These are phyloP conservation scores for Gymnothorax reevesii DNA, from an alignment of 2,797 vertebrate genomes.

Conservation along the genomic window DNA sequence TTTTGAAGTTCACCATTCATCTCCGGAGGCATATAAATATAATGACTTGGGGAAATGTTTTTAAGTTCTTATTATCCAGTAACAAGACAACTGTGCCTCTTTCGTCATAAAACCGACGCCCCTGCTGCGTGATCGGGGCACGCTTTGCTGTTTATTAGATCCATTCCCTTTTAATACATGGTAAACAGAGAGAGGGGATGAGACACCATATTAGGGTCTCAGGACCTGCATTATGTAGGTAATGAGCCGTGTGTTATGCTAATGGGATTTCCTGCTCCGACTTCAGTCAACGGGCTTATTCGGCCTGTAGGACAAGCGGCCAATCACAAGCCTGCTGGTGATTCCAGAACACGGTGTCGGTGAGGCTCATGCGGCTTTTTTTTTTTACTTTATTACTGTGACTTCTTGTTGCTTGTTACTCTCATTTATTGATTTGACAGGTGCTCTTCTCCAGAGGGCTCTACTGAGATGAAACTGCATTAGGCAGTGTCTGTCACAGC, in stretches of 20 bases:
- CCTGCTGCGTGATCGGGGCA: slow-evolving; percentile 7
- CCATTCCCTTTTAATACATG: background rate
- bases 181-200: slow-evolving; percentile 13
- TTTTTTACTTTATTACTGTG: background rate
- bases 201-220: slow-evolving; percentile 21
- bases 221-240: slow-evolving; percentile 23
- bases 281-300: slow-evolving; percentile 8
- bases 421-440: background rate
- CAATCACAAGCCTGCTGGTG: background rate
- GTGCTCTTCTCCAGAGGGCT: background rate
- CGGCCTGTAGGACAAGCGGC: background rate
- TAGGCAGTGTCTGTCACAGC: background rate
- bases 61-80: slow-evolving; percentile 14
- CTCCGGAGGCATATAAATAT: slow-evolving; percentile 10
- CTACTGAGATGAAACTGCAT: background rate
- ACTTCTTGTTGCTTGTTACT: background rate
- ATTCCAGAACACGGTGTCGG: background rate
- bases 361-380: background rate
- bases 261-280: background rate
- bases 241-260: slow-evolving; percentile 33
- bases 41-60: background rate
- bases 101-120: background rate
- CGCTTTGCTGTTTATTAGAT: slow-evolving; percentile 16
- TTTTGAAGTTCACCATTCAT: background rate
- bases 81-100: background rate